Base-by-base conservation (phyloP, 2,113 vertebrate species). In the Ptyas mucosa region DNA sequence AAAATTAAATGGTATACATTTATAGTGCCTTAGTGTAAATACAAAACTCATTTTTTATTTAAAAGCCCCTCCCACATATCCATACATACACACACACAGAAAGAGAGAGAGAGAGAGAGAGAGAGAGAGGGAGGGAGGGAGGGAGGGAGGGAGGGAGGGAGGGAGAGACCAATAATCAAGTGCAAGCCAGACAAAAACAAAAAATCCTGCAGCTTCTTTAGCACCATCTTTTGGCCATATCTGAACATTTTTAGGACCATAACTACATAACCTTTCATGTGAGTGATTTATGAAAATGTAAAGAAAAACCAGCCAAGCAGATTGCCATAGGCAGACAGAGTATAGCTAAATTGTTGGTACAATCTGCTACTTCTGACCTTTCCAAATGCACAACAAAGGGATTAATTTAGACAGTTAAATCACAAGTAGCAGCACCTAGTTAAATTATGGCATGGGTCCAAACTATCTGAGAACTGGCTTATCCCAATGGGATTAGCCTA, bases 171-270 rank as follows among this genome's bases (percentile, higher is more conserved):
- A 69, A 69, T n/a, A 69, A 69, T 26, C 29, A 64, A 93, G 95
- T 93, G 11, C 26, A 92, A 34, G 64, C 24, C 20, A 8, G 14
- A 12, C 29, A 95, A 94, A 18, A 94, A 69, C 89, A 21, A 93
- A 9, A 1, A 29, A 1, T 49, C 61, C 92, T 93, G 81, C 34
- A 96, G 94, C 95, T 95, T 53, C 88, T 0, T 95, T 91, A 97
- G 97, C 96, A 95, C 96, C 96, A 97, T 93, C 97, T 98, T 95
- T 97, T 96, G 97, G 95, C 58, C 93, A 92, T 94, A 94, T 52
- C n/a, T 81, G 21, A 89, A 91, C 91, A 61, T 90, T 0, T 43
- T 90, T 49, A 61, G 69, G 58, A 12, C 0, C 88, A 69, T 90
- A 85, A 57, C 49, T 52, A 81, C 24, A 91, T 69, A 89, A 64